Conservation (phyloP, 2,113 vertebrate genomes). For the Cervus canadensis region DNA sequence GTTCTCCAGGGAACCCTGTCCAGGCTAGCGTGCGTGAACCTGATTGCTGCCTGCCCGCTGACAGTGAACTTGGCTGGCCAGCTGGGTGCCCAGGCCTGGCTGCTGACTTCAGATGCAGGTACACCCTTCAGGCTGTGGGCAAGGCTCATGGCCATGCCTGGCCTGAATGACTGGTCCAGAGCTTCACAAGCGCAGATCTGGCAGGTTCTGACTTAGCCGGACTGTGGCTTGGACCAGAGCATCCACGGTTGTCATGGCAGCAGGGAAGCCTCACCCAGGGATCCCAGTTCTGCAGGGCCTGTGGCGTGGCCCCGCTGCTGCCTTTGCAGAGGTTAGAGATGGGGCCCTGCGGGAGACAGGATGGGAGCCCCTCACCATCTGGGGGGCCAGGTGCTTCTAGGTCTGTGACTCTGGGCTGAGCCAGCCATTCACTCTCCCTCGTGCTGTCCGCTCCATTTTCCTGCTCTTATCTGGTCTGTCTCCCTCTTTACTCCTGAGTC, state of each 20-base stretch:
- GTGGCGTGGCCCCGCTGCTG: no score
- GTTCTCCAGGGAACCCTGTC: not conserved
- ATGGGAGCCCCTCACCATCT: not conserved
- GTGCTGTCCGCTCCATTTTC: no score
- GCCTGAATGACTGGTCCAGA: not conserved
- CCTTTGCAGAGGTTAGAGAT: not conserved
- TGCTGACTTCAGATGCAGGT: no score
- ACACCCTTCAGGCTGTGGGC: rapidly evolving
- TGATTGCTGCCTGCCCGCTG: rapidly evolving
- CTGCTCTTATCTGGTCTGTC: not conserved
- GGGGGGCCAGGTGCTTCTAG: rapidly evolving
- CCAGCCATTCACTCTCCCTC: rapidly evolving
- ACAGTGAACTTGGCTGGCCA: not conserved
- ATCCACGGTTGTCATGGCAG: not conserved
- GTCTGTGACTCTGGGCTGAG: not conserved
- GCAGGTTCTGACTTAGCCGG: not conserved
- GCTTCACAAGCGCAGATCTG: not conserved
- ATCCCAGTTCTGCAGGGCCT: rapidly evolving
- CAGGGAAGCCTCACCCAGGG: not conserved
- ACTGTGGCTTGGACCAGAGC: not conserved
- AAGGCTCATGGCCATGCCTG: rapidly evolving
- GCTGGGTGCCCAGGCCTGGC: rapidly evolving
- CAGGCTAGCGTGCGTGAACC: rapidly evolving
- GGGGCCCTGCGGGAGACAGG: not conserved
- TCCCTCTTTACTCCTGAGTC: not conserved